These are phyloP conservation scores for Cryptus armator DNA, from an alignment of 2,888 invertebrate genomes.

Conservation along the genomic window DNA sequence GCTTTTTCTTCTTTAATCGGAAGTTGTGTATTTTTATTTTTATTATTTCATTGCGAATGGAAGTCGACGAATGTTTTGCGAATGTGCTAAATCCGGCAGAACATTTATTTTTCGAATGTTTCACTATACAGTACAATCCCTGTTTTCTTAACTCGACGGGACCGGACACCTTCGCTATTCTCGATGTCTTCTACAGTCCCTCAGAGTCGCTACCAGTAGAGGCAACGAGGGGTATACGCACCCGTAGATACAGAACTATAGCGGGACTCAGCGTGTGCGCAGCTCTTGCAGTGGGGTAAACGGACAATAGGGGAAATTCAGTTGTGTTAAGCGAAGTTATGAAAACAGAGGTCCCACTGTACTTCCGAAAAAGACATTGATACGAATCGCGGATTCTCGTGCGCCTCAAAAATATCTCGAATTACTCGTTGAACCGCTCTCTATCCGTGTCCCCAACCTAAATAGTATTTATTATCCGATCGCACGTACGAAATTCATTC, in stretches of 20 bases:
- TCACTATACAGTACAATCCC: neutral
- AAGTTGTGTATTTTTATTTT: neutral
- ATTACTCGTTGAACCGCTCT: slow-evolving; percentile 11
- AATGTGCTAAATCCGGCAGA: slow-evolving; percentile 13
- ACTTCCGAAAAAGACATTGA: slow-evolving; percentile 4
- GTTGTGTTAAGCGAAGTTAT: no score
- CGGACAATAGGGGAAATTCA: no score
- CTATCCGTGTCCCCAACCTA: neutral
- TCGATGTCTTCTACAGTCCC: no score
- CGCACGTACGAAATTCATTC: neutral
- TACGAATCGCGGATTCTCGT: slow-evolving; percentile 22
- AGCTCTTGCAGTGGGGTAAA: no score
- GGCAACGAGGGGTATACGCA: no score
- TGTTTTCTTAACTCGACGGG: no score
- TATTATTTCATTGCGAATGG: neutral
- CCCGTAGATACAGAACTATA: no score
- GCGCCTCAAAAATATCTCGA: neutral
- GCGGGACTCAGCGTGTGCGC: no score
- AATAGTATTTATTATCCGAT: neutral
- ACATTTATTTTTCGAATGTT: neutral
- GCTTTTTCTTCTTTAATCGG: neutral
- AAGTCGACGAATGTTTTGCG: neutral
- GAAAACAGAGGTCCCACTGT: neutral
- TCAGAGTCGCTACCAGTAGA: no score
- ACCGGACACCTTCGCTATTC: no score